A percentile compares a stretch with the other conserved stretches of the same genome.
Evolutionary conservation across 2,797 vertebrate genomes (phyloP).

Genomic region (Hypotaenidia okinawae): DNA sequence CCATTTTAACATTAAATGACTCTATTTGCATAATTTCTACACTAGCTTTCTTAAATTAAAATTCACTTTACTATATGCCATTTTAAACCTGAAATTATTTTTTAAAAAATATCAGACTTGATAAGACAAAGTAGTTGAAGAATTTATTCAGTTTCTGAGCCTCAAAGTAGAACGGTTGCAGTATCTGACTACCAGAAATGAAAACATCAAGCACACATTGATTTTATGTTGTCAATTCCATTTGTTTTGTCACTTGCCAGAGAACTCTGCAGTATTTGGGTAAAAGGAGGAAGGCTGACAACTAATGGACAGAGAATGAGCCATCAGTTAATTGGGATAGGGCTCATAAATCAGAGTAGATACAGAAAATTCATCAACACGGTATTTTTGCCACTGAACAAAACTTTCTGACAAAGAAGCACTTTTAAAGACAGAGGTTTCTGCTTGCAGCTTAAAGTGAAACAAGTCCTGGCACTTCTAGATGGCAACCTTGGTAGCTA

Average conservation of each 20-base stretch:
- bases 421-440: constrained; percentile 57
- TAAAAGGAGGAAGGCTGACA: constrained; percentile 27
- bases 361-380: constrained; percentile 56
- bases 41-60: not conserved
- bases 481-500: not conserved
- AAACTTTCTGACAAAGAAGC: constrained; percentile 55
- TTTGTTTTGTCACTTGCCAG: constrained; percentile 70
- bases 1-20: not conserved
- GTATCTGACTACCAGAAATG: constrained; percentile 70
- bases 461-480: constrained; percentile 10
- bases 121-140: not conserved
- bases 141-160: not conserved
- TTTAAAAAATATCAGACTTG: not conserved
- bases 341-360: constrained; percentile 25
- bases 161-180: constrained; percentile 48
- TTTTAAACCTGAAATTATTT: not conserved
- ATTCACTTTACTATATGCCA: not conserved
- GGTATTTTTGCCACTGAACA: constrained; percentile 2
- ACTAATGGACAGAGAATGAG: constrained; percentile 42
- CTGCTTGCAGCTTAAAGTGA: constrained; percentile 46
- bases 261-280: constrained; percentile 15
- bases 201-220: constrained; percentile 75
- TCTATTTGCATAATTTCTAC: not conserved
- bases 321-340: constrained; percentile 64
- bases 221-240: constrained; percentile 66